These are phyloP conservation scores for Mormyrops boulengeri DNA, from an alignment of 2,797 vertebrate species.

Conservation along the genomic window DNA sequence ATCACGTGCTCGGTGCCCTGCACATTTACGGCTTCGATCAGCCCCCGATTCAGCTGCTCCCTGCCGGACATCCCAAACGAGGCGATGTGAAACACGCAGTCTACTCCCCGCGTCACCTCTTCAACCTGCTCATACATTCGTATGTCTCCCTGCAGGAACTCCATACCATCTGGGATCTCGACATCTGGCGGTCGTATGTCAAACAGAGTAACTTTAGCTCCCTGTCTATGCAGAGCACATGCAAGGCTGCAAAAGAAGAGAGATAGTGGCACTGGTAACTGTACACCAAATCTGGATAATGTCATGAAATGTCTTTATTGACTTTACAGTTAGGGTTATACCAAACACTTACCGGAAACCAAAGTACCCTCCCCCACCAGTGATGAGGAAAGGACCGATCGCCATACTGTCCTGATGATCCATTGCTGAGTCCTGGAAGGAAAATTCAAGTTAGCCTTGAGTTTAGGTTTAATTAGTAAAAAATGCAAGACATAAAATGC, in stretches of 20 bases:
- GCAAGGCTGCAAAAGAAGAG: slow-evolving; percentile 67
- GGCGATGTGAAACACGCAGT: slow-evolving; percentile 83
- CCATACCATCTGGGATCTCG: slow-evolving; percentile 63
- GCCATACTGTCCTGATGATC: slow-evolving; percentile 19
- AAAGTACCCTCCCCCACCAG: slow-evolving; percentile 89
- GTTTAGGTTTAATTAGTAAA: not conserved
- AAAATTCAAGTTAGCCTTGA: not conserved
- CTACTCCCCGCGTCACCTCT: slow-evolving; percentile 56
- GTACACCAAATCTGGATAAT: not conserved
- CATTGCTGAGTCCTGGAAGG: slow-evolving; percentile 38
- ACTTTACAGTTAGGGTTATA: not conserved
- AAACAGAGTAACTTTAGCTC: slow-evolving; percentile 72
- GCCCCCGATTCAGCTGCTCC: slow-evolving; percentile 76
- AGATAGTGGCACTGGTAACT: not conserved
- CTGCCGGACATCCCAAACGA: slow-evolving; percentile 94
- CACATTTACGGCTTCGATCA: slow-evolving; percentile 81
- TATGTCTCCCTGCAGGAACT: slow-evolving; percentile 72
- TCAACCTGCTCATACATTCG: slow-evolving; percentile 63
- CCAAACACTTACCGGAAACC: slow-evolving; percentile 75
- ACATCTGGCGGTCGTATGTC: slow-evolving; percentile 63
- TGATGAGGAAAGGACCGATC: slow-evolving; percentile 65
- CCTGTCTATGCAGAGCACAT: slow-evolving; percentile 62
- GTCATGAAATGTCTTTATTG: not conserved
- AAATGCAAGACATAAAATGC: not conserved
- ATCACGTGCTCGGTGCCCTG: slow-evolving; percentile 79